These are phyloP conservation scores for Saccopteryx bilineata DNA, from an alignment of 2,113 vertebrate species.

Conservation along the genomic window DNA sequence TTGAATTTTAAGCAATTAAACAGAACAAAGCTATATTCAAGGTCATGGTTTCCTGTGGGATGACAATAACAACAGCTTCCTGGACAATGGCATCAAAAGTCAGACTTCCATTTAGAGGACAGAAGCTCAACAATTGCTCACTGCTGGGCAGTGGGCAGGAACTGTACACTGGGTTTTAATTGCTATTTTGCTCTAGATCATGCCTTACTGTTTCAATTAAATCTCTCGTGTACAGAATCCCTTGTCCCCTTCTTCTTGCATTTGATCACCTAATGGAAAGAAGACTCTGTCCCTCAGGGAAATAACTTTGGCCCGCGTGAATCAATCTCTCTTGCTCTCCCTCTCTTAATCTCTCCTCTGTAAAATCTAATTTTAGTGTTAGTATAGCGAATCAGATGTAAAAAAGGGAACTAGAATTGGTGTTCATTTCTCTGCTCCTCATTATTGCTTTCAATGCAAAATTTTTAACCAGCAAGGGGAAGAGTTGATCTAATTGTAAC, in stretches of 20 bases:
- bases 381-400: neutral
- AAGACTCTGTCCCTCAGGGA: slow-evolving; percentile 22
- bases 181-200: slow-evolving; percentile 83
- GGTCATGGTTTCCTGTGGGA: slow-evolving; percentile 66
- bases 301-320: slow-evolving; percentile 14
- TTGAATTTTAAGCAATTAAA: slow-evolving; percentile 73
- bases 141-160: slow-evolving; percentile 71
- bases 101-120: slow-evolving; percentile 73
- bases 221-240: slow-evolving; percentile 71
- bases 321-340: neutral
- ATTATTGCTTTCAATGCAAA: neutral
- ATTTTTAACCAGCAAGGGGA: slow-evolving; percentile 36
- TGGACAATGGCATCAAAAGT: slow-evolving; percentile 59
- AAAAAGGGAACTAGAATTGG: neutral
- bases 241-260: slow-evolving; percentile 38
- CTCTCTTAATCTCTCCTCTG: neutral
- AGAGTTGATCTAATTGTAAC: slow-evolving; percentile 14
- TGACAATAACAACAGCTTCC: slow-evolving; percentile 63
- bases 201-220: slow-evolving; percentile 84
- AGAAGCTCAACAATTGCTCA: slow-evolving; percentile 63
- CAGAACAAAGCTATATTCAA: slow-evolving; percentile 76
- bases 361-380: slow-evolving; percentile 55
- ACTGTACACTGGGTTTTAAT: slow-evolving; percentile 81
- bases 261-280: slow-evolving; percentile 66
- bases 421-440: neutral